Conservation (phyloP, 2,888 invertebrate genomes). For the Leptinotarsa tumamoca region DNA sequence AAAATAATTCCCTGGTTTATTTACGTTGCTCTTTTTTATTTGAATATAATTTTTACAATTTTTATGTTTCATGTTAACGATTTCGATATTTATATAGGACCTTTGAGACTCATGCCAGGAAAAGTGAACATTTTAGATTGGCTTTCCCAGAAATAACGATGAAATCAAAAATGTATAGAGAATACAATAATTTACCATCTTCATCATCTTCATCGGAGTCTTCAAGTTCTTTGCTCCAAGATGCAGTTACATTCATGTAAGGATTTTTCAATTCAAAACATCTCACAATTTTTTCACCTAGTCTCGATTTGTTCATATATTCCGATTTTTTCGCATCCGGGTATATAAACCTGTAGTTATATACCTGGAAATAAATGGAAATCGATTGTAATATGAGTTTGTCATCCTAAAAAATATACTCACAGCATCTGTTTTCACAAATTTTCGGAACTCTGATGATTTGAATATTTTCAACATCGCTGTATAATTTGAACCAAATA, state of each 20-base stretch:
- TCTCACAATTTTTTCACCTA: conserved; percentile 68
- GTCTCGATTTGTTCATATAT: conserved; percentile 68
- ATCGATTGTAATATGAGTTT: not conserved
- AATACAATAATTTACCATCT: conserved; percentile 31
- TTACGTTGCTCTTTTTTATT: too few species aligned
- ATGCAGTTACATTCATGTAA: conserved; percentile 67
- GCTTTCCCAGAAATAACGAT: too few species aligned
- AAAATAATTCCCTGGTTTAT: too few species aligned
- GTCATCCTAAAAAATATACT: conserved; percentile 50
- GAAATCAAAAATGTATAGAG: too few species aligned
- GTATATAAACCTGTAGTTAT: conserved; percentile 71
- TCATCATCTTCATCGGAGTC: conserved; percentile 58
- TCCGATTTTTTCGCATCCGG: conserved; percentile 70
- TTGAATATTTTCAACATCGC: conserved; percentile 65
- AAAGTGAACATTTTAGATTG: too few species aligned
- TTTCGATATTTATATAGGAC: not conserved
- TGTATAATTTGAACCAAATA: conserved; percentile 60
- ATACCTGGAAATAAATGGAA: conserved; percentile 56
- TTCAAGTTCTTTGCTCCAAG: conserved; percentile 67
- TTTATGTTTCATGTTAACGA: too few species aligned
- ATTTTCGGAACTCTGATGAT: conserved; percentile 67
- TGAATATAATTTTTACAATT: too few species aligned
- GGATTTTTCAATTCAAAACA: conserved; percentile 72
- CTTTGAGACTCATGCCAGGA: too few species aligned
- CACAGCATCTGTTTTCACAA: conserved; percentile 67